These are phyloP conservation scores for Cistogaster globosa DNA, from an alignment of 2,888 invertebrate species.

Conservation along the genomic window DNA sequence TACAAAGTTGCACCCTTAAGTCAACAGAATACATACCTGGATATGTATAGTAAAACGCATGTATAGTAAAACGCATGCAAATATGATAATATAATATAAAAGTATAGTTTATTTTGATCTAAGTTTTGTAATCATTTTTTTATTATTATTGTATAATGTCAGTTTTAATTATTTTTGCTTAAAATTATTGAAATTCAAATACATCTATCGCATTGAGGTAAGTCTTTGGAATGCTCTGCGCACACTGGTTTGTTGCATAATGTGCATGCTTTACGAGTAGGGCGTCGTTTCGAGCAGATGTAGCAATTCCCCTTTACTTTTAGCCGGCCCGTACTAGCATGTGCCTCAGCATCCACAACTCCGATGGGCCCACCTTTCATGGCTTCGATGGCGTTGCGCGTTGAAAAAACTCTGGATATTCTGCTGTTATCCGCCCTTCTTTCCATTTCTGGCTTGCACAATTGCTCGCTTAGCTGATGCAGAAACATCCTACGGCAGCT, in stretches of 20 bases:
- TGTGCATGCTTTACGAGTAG: conserved; percentile 47
- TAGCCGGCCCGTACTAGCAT: conserved; percentile 19
- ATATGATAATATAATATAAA: background rate
- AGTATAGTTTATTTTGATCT: background rate
- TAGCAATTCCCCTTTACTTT: conserved; percentile 31
- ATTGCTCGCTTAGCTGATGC: too few relatives aligned
- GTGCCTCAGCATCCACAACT: background rate
- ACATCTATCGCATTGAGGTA: too few relatives aligned
- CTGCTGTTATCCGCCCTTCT: conserved; percentile 25
- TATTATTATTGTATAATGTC: too few relatives aligned
- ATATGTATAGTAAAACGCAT: too few relatives aligned
- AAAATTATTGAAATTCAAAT: background rate
- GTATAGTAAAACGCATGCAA: too few relatives aligned
- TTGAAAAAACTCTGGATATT: conserved; percentile 44
- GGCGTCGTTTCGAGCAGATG: background rate
- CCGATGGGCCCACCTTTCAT: conserved; percentile 29
- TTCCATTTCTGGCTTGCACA: too few relatives aligned
- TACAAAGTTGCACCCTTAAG: background rate
- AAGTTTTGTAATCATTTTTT: background rate
- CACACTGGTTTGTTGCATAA: conserved; percentile 47
- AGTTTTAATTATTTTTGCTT: background rate
- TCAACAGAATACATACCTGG: background rate
- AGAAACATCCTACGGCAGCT: too few relatives aligned
- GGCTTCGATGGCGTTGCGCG: conserved; percentile 55
- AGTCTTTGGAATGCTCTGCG: conserved; percentile 7